Evolutionary conservation across 2,113 vertebrate species (phyloP).

Genomic region (Eublepharis macularius): DNA sequence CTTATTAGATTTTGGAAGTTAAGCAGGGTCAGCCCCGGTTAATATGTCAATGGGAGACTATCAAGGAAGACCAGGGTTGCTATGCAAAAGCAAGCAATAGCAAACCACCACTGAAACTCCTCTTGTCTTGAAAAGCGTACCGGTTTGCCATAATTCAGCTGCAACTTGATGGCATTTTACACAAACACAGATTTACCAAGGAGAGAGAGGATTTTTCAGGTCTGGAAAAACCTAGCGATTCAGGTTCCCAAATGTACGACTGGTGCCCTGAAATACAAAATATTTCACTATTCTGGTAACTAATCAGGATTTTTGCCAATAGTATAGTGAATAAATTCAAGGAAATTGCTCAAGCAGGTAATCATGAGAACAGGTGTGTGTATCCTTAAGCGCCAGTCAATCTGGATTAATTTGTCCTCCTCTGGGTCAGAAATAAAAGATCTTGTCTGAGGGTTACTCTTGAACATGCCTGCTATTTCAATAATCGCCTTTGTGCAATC

Average conservation of each 20-base stretch:
- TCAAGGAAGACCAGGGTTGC: too few species aligned
- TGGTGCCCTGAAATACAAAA: background rate
- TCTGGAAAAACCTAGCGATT: background rate
- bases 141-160: too few species aligned
- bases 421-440: background rate
- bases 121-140: too few species aligned
- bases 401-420: background rate
- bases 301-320: background rate
- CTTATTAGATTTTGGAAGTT: too few species aligned
- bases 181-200: too few species aligned
- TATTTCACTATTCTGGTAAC: background rate
- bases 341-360: background rate
- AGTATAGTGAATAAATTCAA: background rate
- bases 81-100: too few species aligned
- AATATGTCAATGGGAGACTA: too few species aligned
- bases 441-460: background rate
- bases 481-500: background rate
- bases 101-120: too few species aligned
- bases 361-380: background rate
- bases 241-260: background rate
- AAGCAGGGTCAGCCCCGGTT: too few species aligned
- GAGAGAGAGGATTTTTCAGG: background rate
- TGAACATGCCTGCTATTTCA: background rate
- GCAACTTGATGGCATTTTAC: too few species aligned
- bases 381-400: background rate